These are phyloP conservation scores for Champsocephalus gunnari DNA, from an alignment of 2,797 vertebrate species.

Conservation along the genomic window DNA sequence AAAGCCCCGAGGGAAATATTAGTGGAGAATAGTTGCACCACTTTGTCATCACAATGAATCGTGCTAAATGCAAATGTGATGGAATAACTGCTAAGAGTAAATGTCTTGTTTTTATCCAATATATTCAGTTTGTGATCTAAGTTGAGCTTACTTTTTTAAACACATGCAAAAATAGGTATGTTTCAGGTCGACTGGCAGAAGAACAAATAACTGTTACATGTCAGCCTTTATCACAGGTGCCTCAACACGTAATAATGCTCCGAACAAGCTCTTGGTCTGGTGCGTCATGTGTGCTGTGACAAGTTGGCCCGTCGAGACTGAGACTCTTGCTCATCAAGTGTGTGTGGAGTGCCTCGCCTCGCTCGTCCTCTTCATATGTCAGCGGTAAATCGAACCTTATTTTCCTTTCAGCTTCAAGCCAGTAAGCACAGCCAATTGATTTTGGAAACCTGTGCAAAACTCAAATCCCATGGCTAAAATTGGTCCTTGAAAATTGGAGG, in stretches of 20 bases:
- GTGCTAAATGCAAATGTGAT: constrained; percentile 23
- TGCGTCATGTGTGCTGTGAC: constrained; percentile 61
- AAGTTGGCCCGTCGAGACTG: constrained; percentile 64
- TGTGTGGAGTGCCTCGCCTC: constrained; percentile 52
- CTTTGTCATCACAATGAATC: constrained; percentile 44
- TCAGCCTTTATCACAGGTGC: constrained; percentile 53
- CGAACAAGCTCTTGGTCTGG: constrained; percentile 23
- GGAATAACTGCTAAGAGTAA: constrained; percentile 1
- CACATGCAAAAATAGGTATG: background rate
- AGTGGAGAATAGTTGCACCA: constrained; percentile 30
- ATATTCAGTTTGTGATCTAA: background rate
- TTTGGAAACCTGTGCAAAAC: constrained; percentile 71
- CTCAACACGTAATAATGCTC: constrained; percentile 23
- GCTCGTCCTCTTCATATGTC: constrained; percentile 61
- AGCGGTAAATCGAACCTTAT: constrained; percentile 72
- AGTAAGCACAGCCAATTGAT: constrained; percentile 75
- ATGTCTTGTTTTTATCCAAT: background rate
- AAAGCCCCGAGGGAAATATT: constrained; percentile 55
- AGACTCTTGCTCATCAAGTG: constrained; percentile 29
- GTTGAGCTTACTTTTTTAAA: background rate
- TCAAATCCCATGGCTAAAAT: constrained; percentile 74
- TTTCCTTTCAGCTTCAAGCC: constrained; percentile 63
- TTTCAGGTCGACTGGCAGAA: constrained; percentile 5
- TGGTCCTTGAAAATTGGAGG: constrained; percentile 73
- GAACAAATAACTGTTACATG: constrained; percentile 8